A percentile compares a stretch with the other conserved stretches of the same genome.
Evolutionary conservation across 2,113 vertebrate species (phyloP).

Genomic region (Sminthopsis crassicaudata): DNA sequence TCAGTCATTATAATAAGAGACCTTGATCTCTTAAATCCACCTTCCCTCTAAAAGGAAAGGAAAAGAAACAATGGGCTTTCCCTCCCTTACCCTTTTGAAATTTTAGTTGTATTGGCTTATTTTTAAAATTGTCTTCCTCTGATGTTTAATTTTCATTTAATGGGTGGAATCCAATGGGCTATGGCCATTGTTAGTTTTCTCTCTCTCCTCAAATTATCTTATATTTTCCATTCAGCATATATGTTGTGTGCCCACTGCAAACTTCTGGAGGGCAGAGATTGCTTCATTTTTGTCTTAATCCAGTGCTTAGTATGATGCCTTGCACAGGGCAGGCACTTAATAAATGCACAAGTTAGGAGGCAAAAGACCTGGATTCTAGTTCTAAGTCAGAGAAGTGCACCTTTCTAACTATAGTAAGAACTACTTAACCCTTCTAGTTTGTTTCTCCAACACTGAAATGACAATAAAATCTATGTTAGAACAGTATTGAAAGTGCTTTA

Average conservation of each 20-base stretch:
- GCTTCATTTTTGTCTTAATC: not conserved
- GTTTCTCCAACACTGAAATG: not conserved
- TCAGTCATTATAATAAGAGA: conserved; percentile 16
- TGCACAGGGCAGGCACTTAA: not conserved
- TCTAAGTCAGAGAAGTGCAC: not conserved
- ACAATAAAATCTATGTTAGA: not conserved
- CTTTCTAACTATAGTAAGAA: not conserved
- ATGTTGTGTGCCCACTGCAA: not conserved
- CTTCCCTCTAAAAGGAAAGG: not conserved
- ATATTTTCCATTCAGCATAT: not conserved
- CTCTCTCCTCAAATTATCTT: not conserved
- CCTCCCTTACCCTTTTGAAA: not conserved
- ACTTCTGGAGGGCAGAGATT: not conserved
- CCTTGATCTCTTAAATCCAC: not conserved
- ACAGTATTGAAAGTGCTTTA: not conserved
- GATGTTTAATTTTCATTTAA: not conserved
- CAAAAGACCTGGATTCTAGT: not conserved
- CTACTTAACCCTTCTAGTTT: not conserved
- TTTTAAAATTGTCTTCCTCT: not conserved
- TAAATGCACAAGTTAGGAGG: not conserved
- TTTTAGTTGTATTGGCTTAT: not conserved
- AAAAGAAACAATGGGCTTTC: not conserved
- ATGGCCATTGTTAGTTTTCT: not conserved
- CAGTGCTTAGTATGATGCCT: not conserved
- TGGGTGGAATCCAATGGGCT: not conserved